These are phyloP conservation scores for Enteromius treurensis DNA, from an alignment of 2,797 vertebrate species.

Conservation along the genomic window DNA sequence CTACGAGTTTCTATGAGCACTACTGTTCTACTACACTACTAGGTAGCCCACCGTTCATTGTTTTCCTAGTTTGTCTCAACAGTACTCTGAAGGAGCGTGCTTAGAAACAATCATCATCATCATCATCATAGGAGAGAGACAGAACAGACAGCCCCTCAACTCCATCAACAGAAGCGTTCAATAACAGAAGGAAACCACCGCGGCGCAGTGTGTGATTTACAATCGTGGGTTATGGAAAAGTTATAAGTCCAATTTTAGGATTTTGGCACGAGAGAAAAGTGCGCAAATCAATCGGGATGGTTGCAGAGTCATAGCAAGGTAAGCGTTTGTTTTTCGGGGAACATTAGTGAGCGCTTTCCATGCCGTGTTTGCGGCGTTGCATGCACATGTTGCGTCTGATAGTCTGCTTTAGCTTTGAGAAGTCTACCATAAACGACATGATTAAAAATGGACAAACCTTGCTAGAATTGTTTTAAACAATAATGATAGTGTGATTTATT, in stretches of 20 bases:
- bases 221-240: conserved; percentile 19
- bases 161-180: background rate
- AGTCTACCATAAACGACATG: background rate
- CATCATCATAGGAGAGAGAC: background rate
- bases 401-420: background rate
- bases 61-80: background rate
- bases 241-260: background rate
- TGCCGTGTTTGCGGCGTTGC: background rate
- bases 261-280: conserved; percentile 9
- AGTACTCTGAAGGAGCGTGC: background rate
- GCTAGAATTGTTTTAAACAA: too few species aligned
- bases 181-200: background rate
- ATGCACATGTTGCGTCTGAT: background rate
- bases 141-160: background rate
- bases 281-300: conserved; percentile 11
- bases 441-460: too few species aligned
- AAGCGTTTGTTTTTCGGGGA: background rate
- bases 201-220: background rate
- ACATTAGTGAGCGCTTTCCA: background rate
- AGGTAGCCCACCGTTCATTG: background rate
- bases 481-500: too few species aligned
- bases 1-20: background rate
- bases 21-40: too few species aligned
- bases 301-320: conserved; percentile 15
- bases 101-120: background rate